Evolutionary conservation across 2,113 vertebrate genomes (phyloP).

Genomic region (Myiozetetes cayanensis): DNA sequence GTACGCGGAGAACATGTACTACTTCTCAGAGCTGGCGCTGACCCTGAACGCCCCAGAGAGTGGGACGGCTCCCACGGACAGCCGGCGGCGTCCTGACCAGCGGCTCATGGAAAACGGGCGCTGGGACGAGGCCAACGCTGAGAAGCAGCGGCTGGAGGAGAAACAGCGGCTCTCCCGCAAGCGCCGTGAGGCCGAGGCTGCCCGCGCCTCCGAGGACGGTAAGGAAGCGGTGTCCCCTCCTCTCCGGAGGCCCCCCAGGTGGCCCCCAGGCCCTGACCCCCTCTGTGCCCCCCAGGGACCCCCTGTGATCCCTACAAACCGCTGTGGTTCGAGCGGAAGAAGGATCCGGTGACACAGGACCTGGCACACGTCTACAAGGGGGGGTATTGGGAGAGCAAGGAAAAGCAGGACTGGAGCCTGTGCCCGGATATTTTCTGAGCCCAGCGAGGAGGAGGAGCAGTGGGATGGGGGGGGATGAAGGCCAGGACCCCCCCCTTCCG

Average conservation of each 20-base stretch:
- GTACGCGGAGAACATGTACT: conserved; percentile 95
- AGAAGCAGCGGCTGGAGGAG: conserved; percentile 95
- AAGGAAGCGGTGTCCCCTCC: not conserved
- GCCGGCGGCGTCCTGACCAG: conserved; percentile 90
- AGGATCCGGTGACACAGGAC: conserved; percentile 86
- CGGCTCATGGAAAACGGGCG: conserved; percentile 92
- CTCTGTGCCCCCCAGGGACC: not conserved
- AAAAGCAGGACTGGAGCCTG: conserved; percentile 83
- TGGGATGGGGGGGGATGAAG: not conserved
- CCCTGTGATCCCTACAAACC: conserved; percentile 85
- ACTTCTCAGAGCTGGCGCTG: conserved; percentile 91
- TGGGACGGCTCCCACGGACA: conserved; percentile 90
- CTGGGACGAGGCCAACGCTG: conserved; percentile 94
- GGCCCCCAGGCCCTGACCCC: not conserved
- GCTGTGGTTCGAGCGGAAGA: conserved; percentile 88
- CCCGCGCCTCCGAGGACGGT: conserved; percentile 81
- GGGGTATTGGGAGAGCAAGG: conserved; percentile 93
- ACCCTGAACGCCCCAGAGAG: conserved; percentile 88
- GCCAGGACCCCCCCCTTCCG: not conserved
- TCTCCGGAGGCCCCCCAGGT: not conserved
- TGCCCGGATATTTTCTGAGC: conserved; percentile 91
- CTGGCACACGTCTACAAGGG: conserved; percentile 88
- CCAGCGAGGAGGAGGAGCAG: not conserved
- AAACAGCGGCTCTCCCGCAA: conserved; percentile 87
- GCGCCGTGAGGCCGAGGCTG: conserved; percentile 83